Evolutionary conservation across 2,113 vertebrate genomes (phyloP), one percentile per base, ranked within the genome.

Genomic region (Ochotona curzoniae): DNA sequence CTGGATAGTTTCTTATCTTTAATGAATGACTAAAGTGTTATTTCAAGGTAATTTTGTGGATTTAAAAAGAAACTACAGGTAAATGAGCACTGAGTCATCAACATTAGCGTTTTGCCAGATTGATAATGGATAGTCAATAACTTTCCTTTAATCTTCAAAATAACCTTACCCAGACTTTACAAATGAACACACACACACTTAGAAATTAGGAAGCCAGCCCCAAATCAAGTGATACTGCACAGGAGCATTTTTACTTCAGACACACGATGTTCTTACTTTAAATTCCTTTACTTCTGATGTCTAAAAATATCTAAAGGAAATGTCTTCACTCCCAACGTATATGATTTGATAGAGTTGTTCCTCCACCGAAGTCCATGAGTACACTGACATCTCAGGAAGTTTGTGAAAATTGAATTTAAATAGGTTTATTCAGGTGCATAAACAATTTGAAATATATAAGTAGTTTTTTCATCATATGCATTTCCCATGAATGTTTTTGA

Each of bases 61-160:
- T 90, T 93, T 90, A 81, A 94, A 93, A 61, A 94, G 95, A 80
- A 96, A 54, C 83, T 89, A 79, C 44, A 71, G n/a, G 75, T 84
- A 79, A 88, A 60, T 92, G 83, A 90, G 30, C 79, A 74, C 38
- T 90, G 63, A 67, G 25, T 87, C 76, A 15, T 71, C 76, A 80
- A 70, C 82, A 80, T 76, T 71, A 92, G 32, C 64, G 70, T 51
- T 78, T 2, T 51, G 49, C 38, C 85, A 92, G 44, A 32, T 76
- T 94, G 87, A 63, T 91, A 89, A 95, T 74, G 44, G 54, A 60
- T 81, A 85, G 49, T 88, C 57, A 60, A 49, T 60, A 23, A 90
- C 26, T 87, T 76, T 89, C 64, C 60, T 64, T 79, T 64, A 87
- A 78, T 91, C 81, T 93, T 88, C 44, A 89, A 61, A 79, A 89